Base-by-base conservation (phyloP, 2,113 vertebrate species). In the Prolemur simus region DNA sequence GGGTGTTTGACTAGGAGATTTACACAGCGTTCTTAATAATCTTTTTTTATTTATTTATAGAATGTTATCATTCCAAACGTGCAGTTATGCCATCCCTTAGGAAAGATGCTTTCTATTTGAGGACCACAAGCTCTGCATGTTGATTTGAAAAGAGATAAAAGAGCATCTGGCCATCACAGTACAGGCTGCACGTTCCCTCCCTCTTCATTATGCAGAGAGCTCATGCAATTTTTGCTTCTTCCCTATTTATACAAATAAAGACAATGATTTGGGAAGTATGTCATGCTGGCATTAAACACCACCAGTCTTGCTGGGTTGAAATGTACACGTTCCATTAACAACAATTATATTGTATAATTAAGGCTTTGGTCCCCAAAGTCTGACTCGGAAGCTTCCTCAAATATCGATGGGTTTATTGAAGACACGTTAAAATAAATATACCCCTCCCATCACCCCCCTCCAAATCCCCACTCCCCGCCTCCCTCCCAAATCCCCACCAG, bases 141-240 rank as follows among this genome's bases (percentile, higher is more conserved):
- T 98, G 98, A 98, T 98, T 98, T 94, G 95, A 97, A 97, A 97
- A 96, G 88, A 98, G 97, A 98, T 97, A 96, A 98, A 98, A 98
- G 98, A 98, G 98, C 97, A 97, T 97, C 96, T 97, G 97, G 96
- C 97, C 96, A 97, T 87, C 94, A 80, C 85, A 86, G 97, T 86
- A 96, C 97, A 95, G 83, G n/a, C 97, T 82, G 92, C 92, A 95
- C 82, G n/a, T 45, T 96, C 97, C 94, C 96, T 93, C 94, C 95
- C 92, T 98, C 97, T 97, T 98, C 97, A 96, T 98, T 98, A 97
- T 97, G 91, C 91, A 94, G 92, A 74, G 96, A 97, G 93, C 80
- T 71, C 92, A 91, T 98, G 92, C 93, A 47, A 92, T 97, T 97
- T 98, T 97, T 98, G 96, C 97, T 97, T 97, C 96, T 97, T 97